These are phyloP conservation scores for Aphelinus certus DNA, from an alignment of 1,140 invertebrate genomes.

Conservation along the genomic window DNA sequence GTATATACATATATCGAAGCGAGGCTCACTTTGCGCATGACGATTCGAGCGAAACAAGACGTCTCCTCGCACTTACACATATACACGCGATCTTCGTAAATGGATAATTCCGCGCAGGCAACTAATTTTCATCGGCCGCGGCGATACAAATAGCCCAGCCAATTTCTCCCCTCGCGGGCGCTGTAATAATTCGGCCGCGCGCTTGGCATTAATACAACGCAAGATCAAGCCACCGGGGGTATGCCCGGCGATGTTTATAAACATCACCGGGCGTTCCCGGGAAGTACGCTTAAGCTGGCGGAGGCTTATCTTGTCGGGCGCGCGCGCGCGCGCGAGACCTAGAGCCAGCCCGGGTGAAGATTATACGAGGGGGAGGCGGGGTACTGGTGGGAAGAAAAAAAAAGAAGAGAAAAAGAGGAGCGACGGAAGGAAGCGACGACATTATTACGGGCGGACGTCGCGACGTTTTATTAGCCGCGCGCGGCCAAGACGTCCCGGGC, in stretches of 20 bases:
- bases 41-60: too few species aligned
- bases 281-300: constrained; percentile 23
- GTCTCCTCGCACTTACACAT: too few species aligned
- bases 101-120: too few species aligned
- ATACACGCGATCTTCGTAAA: too few species aligned
- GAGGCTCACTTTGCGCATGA: too few species aligned
- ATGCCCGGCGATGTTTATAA: too few species aligned
- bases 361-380: constrained; percentile 3
- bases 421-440: constrained; percentile 7
- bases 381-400: not conserved
- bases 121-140: too few species aligned
- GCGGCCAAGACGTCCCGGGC: not conserved
- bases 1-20: too few species aligned
- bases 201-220: too few species aligned
- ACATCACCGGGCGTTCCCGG: not conserved
- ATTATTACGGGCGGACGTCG: constrained; percentile 23
- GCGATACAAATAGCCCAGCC: too few species aligned
- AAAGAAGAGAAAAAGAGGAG: not conserved
- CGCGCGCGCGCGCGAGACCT: not conserved
- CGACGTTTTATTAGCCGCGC: constrained; percentile 28
- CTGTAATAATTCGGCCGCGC: not conserved
- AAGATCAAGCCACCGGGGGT: not conserved
- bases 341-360: not conserved
- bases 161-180: not conserved
- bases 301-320: constrained; percentile 30